Conservation (phyloP, 2,888 invertebrate genomes). For the Nesidiocoris tenuis region DNA sequence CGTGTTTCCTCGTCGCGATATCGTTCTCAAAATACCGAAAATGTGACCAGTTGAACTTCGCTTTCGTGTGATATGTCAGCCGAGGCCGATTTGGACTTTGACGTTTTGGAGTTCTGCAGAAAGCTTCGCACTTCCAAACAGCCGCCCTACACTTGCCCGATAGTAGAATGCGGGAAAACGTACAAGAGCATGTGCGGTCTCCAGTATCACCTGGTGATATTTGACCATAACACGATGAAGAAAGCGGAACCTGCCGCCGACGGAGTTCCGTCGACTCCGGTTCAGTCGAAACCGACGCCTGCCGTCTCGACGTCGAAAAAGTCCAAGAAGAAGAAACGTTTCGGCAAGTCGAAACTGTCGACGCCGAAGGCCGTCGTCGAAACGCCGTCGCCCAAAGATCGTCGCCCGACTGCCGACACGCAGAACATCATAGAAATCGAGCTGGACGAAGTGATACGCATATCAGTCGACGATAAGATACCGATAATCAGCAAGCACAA, state of each 20-base stretch:
- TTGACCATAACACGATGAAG: constrained; percentile 73
- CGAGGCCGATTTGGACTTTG: constrained; percentile 67
- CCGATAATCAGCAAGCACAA: constrained; percentile 71
- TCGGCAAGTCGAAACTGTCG: constrained; percentile 13
- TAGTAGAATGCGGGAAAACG: constrained; percentile 78
- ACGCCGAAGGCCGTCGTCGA: constrained; percentile 12
- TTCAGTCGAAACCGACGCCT: neutral
- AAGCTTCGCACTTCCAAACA: constrained; percentile 75
- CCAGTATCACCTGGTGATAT: constrained; percentile 81
- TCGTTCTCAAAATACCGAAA: too few relatives aligned
- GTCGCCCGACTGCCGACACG: constrained; percentile 78
- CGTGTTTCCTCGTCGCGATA: too few relatives aligned
- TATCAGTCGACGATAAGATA: constrained; percentile 64
- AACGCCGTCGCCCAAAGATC: constrained; percentile 57
- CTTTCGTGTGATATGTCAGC: too few relatives aligned
- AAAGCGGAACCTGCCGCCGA: constrained; percentile 47
- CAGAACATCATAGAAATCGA: constrained; percentile 85
- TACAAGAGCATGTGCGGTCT: constrained; percentile 85
- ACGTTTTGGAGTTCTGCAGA: constrained; percentile 80
- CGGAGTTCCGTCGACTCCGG: constrained; percentile 66
- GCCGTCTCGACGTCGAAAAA: constrained; percentile 19
- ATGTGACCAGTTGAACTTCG: too few relatives aligned
- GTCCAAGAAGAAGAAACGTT: constrained; percentile 26
- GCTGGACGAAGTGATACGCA: constrained; percentile 71
- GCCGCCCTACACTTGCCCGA: constrained; percentile 84